Evolutionary conservation across 2,888 invertebrate species (phyloP).

Genomic region (Drosophila aldrichi): DNA sequence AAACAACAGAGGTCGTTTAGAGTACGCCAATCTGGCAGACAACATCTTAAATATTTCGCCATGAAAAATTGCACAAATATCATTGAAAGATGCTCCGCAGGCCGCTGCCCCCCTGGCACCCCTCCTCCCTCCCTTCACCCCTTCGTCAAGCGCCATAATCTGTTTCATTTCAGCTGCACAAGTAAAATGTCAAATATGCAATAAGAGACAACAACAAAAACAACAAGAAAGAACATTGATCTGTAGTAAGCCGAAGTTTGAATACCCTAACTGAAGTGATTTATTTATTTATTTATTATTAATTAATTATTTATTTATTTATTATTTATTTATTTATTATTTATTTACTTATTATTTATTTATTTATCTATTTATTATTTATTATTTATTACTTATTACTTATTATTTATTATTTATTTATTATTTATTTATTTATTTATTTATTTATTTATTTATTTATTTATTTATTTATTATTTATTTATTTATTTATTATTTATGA

Average conservation of each 20-base stretch:
- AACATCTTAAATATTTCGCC: slow-evolving; percentile 71
- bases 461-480: too few relatives aligned
- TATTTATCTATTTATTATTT: too few relatives aligned
- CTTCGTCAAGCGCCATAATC: neutral
- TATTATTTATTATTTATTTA: too few relatives aligned
- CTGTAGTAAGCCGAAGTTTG: neutral
- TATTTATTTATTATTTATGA: too few relatives aligned
- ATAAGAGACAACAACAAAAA: slow-evolving; percentile 42
- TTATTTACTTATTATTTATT: too few relatives aligned
- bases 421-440: too few relatives aligned
- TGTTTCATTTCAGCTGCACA: slow-evolving; percentile 48
- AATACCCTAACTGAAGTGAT: neutral
- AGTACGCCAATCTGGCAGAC: slow-evolving; percentile 60
- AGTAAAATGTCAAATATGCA: slow-evolving; percentile 80
- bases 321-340: too few relatives aligned
- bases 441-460: too few relatives aligned
- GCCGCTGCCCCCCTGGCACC: neutral
- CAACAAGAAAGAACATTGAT: slow-evolving; percentile 1
- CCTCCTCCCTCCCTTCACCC: too few relatives aligned
- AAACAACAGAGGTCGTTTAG: slow-evolving; percentile 52
- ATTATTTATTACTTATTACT: too few relatives aligned
- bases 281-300: too few relatives aligned
- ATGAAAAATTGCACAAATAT: slow-evolving; percentile 74
- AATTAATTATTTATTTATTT: too few relatives aligned
- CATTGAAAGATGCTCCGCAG: slow-evolving; percentile 56